Base-by-base conservation (phyloP, 37 sponge, comb jelly and placozoan genomes). In the Aplysina aerophoba region DNA sequence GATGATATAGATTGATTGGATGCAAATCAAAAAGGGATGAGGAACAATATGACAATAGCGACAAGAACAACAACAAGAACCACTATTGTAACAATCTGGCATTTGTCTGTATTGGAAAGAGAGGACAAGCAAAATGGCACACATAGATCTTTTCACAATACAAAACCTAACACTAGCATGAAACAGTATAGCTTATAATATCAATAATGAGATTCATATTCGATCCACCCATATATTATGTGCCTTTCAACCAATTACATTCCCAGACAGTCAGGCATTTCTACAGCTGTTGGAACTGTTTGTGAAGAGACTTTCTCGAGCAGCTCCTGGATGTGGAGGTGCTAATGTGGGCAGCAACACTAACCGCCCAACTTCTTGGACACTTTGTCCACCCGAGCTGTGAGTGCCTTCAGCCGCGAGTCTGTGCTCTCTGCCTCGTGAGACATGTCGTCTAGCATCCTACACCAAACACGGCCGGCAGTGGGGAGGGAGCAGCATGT, bases 401-500 rank as follows among this genome's bases (percentile, higher is more conserved):
- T 89, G n/a, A 93, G 86, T 80, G 92, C 56, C 58, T 54, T 83
- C 25, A 95, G 79, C 83, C 93, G 68, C 20, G 94, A 87, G 55
- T 95, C 91, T 59, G 96, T 95, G 39, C 88, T 80, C 34, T 92
- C 91, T 82, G 93, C 53, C 17, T 95, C 94, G 21, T 89, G 74
- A 59, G 94, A 89, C 74, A 95, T 82, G 27, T 95, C 96, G 12
- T 91, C 96, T 81, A 95, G 41, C 82, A 95, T 88, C 39, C 96
- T 95, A 41, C 50, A 44, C 50, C 3, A 44, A 8, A 11, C 50
- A 8, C 6, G 50, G 50, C 6, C 8, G 50, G 50, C 50, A 44
- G 50, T 44, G 50, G 50, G 8, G 50, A 8, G 8, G 50, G 50
- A 44, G 50, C 6, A 44, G 50, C 50, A 44, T 11, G 50, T 44